Percentiles rank a stretch among this genome's conserved stretches.
phyloP scores from a whole-genome alignment of 2,797 vertebrate species.

The Craterocephalus amniculus region DNA sequence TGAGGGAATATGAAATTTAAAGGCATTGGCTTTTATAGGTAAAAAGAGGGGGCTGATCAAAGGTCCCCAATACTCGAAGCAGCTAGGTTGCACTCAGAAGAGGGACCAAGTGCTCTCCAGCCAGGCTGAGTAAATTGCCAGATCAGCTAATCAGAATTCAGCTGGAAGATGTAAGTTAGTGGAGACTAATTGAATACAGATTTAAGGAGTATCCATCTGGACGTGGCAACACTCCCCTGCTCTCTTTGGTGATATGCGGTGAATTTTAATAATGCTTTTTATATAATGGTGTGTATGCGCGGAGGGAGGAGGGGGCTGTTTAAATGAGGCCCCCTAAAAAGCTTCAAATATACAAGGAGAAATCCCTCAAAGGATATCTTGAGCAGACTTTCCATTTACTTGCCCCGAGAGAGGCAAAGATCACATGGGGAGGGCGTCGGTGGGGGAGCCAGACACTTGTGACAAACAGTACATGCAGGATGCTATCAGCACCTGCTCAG shows the following conservation, averaged over 20 bases:
- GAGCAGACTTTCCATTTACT: conserved; percentile 65
- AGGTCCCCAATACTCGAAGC: conserved; percentile 78
- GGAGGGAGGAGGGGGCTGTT: conserved; percentile 15
- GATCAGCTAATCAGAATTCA: conserved; percentile 84
- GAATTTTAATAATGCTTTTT: conserved; percentile 81
- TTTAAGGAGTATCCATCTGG: conserved; percentile 81
- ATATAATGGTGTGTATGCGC: conserved; percentile 59
- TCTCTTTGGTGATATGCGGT: conserved; percentile 72
- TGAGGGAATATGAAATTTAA: conserved; percentile 60
- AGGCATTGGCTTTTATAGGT: conserved; percentile 79
- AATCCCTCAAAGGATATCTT: conserved; percentile 68
- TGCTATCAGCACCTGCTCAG: conserved; percentile 71
- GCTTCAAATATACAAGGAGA: conserved; percentile 57
- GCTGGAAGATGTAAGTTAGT: conserved; percentile 79
- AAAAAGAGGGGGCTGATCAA: conserved; percentile 83
- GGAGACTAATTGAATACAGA: conserved; percentile 81
- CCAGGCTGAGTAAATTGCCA: conserved; percentile 75
- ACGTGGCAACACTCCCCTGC: conserved; percentile 44
- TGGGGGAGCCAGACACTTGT: conserved; percentile 47
- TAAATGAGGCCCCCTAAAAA: conserved; percentile 66
- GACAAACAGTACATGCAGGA: conserved; percentile 57
- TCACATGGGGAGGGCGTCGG: neutral
- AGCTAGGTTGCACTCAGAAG: conserved; percentile 76
- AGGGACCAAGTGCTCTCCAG: conserved; percentile 78
- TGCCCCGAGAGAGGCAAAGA: conserved; percentile 23